These are phyloP conservation scores for Xerus inauris DNA, from an alignment of 2,113 vertebrate genomes.

Conservation along the genomic window DNA sequence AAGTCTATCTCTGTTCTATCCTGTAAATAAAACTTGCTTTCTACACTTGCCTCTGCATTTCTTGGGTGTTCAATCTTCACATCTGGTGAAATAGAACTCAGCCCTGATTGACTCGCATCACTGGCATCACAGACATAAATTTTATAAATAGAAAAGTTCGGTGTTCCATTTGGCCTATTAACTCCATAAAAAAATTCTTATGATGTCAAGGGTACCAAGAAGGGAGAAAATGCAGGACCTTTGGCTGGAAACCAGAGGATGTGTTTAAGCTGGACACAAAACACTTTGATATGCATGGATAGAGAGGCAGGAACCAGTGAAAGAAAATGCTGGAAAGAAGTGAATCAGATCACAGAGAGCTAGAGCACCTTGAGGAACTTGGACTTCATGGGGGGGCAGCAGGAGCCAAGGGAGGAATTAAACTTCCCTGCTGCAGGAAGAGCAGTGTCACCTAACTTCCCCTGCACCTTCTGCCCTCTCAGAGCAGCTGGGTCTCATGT, in stretches of 20 bases:
- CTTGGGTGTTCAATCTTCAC: too few species aligned
- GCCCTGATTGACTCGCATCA: too few species aligned
- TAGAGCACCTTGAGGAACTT: too few species aligned
- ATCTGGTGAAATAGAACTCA: too few species aligned
- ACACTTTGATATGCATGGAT: accelerated
- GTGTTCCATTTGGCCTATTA: not conserved
- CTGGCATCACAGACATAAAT: not conserved
- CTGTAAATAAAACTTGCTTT: too few species aligned
- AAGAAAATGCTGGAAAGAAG: not conserved
- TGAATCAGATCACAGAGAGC: not conserved
- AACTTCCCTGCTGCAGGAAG: not conserved
- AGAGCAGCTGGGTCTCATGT: not conserved
- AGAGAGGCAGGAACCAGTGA: accelerated
- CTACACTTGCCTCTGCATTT: too few species aligned
- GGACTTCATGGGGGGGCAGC: not conserved
- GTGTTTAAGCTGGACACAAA: not conserved
- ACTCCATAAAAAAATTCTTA: not conserved
- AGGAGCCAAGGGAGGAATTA: not conserved
- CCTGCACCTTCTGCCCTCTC: not conserved
- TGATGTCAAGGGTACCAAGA: not conserved
- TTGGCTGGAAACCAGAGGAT: not conserved
- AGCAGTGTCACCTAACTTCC: not conserved
- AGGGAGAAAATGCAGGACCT: not conserved
- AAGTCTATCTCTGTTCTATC: too few species aligned
- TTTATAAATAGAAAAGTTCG: not conserved